Evolutionary conservation across 2,888 invertebrate species (phyloP).

Genomic region (Heterodera filipjevi): DNA sequence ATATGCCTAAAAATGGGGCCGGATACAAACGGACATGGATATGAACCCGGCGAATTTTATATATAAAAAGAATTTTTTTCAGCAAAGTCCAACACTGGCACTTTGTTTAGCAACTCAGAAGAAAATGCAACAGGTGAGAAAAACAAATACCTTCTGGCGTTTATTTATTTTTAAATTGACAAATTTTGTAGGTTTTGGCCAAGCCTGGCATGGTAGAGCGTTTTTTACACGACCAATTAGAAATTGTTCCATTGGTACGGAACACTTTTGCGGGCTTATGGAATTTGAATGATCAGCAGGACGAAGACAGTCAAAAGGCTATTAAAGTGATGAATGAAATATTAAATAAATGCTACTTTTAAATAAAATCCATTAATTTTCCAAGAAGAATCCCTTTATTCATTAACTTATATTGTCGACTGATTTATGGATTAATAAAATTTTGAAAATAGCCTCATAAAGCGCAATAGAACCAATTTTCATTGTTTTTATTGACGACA

Average conservation of each 20-base stretch:
- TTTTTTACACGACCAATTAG: slow-evolving; percentile 71
- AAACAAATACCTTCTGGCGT: not conserved
- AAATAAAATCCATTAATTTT: too few species aligned
- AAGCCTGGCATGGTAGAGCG: slow-evolving; percentile 77
- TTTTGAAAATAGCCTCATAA: too few species aligned
- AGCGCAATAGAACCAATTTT: too few species aligned
- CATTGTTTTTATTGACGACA: not conserved
- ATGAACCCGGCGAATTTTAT: too few species aligned
- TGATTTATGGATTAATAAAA: too few species aligned
- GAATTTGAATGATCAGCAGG: slow-evolving; percentile 75
- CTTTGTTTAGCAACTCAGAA: not conserved
- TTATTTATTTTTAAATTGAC: slow-evolving; percentile 65
- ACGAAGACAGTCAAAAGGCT: slow-evolving; percentile 47
- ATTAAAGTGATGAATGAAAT: slow-evolving; percentile 11
- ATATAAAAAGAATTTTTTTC: too few species aligned
- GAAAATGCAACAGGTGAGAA: not conserved
- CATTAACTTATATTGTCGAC: too few species aligned
- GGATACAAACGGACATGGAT: too few species aligned
- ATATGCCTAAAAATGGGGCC: too few species aligned
- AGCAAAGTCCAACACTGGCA: not conserved
- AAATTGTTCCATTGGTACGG: slow-evolving; percentile 72
- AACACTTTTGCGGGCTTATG: slow-evolving; percentile 89
- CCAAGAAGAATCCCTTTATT: too few species aligned
- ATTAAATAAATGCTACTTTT: not conserved
- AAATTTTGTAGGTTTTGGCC: slow-evolving; percentile 63